These are phyloP conservation scores for Synergus gifuensis DNA, from an alignment of 2,888 invertebrate genomes.

Conservation along the genomic window DNA sequence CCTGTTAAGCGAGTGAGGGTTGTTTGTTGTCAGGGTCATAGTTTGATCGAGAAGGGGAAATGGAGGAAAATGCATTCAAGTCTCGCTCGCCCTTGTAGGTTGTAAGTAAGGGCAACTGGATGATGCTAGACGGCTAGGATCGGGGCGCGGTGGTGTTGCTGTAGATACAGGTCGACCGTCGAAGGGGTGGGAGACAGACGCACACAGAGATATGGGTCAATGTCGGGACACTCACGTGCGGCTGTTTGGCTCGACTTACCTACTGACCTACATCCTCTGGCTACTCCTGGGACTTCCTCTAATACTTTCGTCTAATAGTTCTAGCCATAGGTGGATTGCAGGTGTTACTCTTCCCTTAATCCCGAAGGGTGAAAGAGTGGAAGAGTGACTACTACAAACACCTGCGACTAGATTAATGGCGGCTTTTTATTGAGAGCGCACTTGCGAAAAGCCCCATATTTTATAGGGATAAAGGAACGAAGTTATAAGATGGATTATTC, in stretches of 20 bases:
- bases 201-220: constrained; percentile 70
- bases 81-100: constrained; percentile 2
- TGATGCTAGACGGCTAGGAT: neutral
- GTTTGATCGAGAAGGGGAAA: constrained; percentile 1
- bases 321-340: neutral
- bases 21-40: constrained; percentile 14
- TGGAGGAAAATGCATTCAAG: neutral
- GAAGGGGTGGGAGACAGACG: constrained; percentile 49
- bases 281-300: constrained; percentile 40
- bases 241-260: constrained; percentile 69
- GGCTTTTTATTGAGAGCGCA: neutral
- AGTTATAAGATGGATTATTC: neutral
- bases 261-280: constrained; percentile 68
- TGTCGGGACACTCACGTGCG: constrained; percentile 69
- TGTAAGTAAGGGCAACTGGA: constrained; percentile 13
- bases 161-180: constrained; percentile 35
- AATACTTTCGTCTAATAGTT: neutral
- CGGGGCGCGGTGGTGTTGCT: too few species aligned
- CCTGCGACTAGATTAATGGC: constrained; percentile 26
- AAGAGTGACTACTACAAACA: neutral
- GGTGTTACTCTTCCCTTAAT: neutral
- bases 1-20: neutral
- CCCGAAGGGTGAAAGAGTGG: neutral
- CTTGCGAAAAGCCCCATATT: neutral
- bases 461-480: neutral